A percentile compares a stretch with the other conserved stretches of the same genome.
Conservation (phyloP, 2,797 vertebrate genomes). For the Myotis planiceps region DNA sequence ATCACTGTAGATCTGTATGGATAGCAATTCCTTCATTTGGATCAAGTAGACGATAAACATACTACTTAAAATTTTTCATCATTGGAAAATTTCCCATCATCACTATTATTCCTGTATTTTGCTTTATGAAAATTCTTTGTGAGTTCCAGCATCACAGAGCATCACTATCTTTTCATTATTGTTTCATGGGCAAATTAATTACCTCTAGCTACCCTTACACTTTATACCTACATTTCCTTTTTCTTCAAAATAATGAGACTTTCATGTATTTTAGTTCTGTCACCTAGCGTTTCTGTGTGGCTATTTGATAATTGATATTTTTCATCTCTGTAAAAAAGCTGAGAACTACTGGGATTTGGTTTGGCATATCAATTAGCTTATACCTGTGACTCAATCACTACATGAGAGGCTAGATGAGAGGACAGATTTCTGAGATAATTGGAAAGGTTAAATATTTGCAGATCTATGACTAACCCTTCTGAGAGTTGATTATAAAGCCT, state of each 20-base stretch:
- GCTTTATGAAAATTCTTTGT: neutral
- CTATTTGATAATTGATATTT: neutral
- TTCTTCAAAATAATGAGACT: neutral
- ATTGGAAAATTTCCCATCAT: neutral
- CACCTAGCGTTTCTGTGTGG: neutral
- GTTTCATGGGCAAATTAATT: neutral
- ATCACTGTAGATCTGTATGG: neutral
- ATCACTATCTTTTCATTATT: neutral
- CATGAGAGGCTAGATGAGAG: neutral
- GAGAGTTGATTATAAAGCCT: neutral
- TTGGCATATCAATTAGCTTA: neutral
- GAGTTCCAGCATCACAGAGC: neutral
- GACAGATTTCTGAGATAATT: conserved; percentile 17
- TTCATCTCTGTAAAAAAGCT: neutral
- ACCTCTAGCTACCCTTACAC: neutral
- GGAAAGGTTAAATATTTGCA: neutral
- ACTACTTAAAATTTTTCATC: neutral
- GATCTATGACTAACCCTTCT: neutral
- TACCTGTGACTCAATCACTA: neutral
- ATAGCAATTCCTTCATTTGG: neutral
- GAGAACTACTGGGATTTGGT: neutral
- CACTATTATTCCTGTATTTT: neutral
- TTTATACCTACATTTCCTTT: neutral
- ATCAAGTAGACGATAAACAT: neutral
- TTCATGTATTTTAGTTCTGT: neutral